Evolutionary conservation across 2,113 vertebrate genomes (phyloP).

Genomic region (Stegostoma tigrinum): DNA sequence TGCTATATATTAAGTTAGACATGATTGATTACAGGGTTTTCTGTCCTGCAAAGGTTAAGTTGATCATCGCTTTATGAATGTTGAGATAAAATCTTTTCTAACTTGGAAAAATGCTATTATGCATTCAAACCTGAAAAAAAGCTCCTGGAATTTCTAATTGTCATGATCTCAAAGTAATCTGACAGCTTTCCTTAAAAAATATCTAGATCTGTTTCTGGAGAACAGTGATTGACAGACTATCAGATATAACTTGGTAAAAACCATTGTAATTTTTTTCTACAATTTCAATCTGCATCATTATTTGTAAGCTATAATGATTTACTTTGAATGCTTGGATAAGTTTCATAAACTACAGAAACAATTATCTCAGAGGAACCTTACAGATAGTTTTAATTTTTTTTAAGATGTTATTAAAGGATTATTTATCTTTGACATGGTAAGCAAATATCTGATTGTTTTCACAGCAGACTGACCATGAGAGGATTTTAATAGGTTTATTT

Average conservation of each 20-base stretch:
- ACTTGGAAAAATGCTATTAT: neutral
- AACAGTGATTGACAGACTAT: neutral
- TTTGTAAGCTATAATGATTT: too few relatives aligned
- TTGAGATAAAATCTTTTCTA: neutral
- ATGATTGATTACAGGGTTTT: neutral
- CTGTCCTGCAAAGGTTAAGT: neutral
- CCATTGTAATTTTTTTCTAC: neutral
- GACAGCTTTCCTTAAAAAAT: neutral
- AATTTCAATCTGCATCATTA: neutral
- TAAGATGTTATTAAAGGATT: neutral
- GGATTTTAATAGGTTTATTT: neutral
- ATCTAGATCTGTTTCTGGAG: neutral
- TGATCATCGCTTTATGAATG: neutral
- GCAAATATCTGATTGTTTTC: neutral
- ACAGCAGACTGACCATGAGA: neutral
- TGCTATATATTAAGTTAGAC: neutral
- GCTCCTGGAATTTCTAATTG: neutral
- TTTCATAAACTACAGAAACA: neutral
- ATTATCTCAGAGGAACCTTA: neutral
- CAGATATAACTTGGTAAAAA: neutral
- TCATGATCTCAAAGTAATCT: neutral
- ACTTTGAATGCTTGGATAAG: neutral
- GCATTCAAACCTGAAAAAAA: neutral
- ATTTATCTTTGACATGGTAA: neutral
- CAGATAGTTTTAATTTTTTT: neutral